phyloP scores from a whole-genome alignment of 2,888 invertebrate species.

The Drosophila cognata region DNA sequence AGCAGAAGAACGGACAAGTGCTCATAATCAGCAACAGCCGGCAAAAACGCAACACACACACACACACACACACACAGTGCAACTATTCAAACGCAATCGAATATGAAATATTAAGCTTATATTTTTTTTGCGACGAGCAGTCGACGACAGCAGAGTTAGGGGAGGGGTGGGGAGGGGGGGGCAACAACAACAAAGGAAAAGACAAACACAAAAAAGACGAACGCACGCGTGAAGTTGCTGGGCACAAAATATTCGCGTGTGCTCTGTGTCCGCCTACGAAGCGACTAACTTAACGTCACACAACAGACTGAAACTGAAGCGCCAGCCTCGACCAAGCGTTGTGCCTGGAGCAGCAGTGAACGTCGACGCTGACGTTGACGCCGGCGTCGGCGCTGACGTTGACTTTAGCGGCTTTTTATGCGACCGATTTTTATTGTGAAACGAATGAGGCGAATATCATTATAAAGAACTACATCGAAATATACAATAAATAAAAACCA shows the following conservation, averaged over 20 bases:
- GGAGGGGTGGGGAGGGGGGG: too few relatives aligned
- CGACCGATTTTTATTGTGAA: conserved; percentile 22
- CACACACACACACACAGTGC: conserved; percentile 14
- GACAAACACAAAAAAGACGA: conserved; percentile 28
- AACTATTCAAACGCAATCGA: conserved; percentile 34
- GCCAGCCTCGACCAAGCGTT: conserved; percentile 65
- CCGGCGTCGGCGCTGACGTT: conserved; percentile 20
- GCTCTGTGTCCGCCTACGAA: conserved; percentile 62
- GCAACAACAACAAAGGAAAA: conserved; percentile 1
- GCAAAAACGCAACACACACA: conserved; percentile 24
- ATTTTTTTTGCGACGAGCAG: conserved; percentile 4
- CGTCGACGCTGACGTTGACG: conserved; percentile 25
- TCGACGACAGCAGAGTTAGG: not conserved
- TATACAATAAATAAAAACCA: not conserved
- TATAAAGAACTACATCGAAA: not conserved
- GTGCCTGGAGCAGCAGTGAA: conserved; percentile 31
- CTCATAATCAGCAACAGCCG: conserved; percentile 54
- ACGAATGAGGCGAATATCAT: not conserved
- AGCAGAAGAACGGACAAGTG: conserved; percentile 35
- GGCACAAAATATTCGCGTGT: conserved; percentile 63
- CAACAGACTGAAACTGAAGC: conserved; percentile 83
- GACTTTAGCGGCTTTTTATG: conserved; percentile 13
- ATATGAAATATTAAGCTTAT: conserved; percentile 31
- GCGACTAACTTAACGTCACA: conserved; percentile 83
- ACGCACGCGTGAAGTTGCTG: conserved; percentile 67